Evolutionary conservation across 2,797 vertebrate species (phyloP).

Genomic region (Pipistrellus nathusii): DNA sequence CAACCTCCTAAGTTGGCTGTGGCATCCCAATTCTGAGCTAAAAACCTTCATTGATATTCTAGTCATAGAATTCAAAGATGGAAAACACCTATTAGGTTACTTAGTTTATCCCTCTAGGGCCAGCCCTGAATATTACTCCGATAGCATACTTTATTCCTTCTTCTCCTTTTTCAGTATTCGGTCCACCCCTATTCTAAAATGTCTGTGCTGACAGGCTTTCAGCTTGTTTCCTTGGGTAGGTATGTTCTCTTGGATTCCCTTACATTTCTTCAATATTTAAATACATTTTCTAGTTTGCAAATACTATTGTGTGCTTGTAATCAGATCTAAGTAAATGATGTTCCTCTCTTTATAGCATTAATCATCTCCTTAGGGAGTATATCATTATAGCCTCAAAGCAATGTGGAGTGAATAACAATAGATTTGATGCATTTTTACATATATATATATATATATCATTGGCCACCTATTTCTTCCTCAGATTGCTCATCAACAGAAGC

Average conservation of each 20-base stretch:
- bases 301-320: slow-evolving; percentile 34
- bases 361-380: slow-evolving; percentile 56
- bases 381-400: slow-evolving; percentile 46
- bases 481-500: slow-evolving; percentile 60
- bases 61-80: slow-evolving; percentile 80
- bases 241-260: slow-evolving; percentile 56
- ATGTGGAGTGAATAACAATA: slow-evolving; percentile 28
- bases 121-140: slow-evolving; percentile 67
- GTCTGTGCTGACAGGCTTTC: slow-evolving; percentile 57
- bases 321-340: slow-evolving; percentile 55
- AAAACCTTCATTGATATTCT: slow-evolving; percentile 82
- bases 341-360: slow-evolving; percentile 22
- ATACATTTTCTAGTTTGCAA: slow-evolving; percentile 55
- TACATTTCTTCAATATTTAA: slow-evolving; percentile 66
- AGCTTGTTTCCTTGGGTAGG: slow-evolving; percentile 54
- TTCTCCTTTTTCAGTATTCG: slow-evolving; percentile 59
- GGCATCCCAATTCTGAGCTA: slow-evolving; percentile 77
- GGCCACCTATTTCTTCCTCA: slow-evolving; percentile 66
- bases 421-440: not conserved
- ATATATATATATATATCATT: not conserved
- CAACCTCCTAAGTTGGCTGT: slow-evolving; percentile 73
- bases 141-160: slow-evolving; percentile 76
- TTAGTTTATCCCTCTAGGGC: slow-evolving; percentile 75
- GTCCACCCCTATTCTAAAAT: slow-evolving; percentile 60
- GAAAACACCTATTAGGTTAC: slow-evolving; percentile 83